Conservation (phyloP, 2,113 vertebrate species). For the Pteronura brasiliensis region DNA sequence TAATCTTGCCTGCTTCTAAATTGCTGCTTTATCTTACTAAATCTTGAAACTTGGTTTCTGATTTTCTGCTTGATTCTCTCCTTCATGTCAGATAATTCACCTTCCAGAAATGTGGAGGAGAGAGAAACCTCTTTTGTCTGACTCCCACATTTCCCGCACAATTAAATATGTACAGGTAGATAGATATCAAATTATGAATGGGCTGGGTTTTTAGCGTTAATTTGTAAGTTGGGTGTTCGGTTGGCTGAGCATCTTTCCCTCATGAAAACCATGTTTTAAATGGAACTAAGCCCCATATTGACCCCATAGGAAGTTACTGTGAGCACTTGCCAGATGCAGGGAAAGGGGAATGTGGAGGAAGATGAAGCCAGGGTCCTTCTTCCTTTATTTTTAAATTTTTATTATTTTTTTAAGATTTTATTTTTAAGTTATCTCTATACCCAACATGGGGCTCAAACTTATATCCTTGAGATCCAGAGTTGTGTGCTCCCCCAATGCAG, state of each 20-base stretch:
- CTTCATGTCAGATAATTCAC: neutral
- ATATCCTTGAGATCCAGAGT: neutral
- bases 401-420: neutral
- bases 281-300: neutral
- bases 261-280: neutral
- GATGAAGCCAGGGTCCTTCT: neutral
- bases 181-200: neutral
- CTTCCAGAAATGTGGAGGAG: neutral
- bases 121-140: neutral
- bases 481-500: neutral
- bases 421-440: neutral
- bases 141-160: neutral
- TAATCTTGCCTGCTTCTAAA: conserved; percentile 28
- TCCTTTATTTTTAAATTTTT: neutral
- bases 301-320: neutral
- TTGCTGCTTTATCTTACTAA: conserved; percentile 2
- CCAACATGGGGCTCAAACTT: neutral
- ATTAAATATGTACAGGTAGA: neutral
- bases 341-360: neutral
- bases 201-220: neutral
- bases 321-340: neutral
- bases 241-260: neutral
- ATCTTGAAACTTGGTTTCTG: conserved; percentile 21
- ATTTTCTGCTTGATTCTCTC: conserved; percentile 29
- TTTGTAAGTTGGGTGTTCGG: neutral